Percentiles rank a stretch among this genome's conserved stretches.
Conservation (phyloP, 2,113 vertebrate species). For the Tapirus terrestris region DNA sequence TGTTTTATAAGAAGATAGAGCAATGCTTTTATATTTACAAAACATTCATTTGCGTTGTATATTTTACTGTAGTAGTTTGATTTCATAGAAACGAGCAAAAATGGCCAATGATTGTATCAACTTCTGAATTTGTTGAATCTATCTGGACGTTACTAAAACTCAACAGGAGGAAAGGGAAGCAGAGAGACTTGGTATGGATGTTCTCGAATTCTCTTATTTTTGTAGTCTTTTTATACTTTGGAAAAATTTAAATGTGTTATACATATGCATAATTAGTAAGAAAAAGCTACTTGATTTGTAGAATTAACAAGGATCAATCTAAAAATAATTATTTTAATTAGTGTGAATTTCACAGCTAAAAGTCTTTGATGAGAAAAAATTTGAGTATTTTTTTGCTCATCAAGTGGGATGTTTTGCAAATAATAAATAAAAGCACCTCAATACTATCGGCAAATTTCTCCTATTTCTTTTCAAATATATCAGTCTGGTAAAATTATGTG, state of each 20-base stretch:
- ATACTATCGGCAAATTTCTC: not conserved
- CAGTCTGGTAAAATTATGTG: not conserved
- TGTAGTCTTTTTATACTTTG: not conserved
- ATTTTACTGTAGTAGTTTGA: not conserved
- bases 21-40: not conserved
- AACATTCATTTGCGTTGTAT: not conserved
- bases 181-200: not conserved
- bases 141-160: not conserved
- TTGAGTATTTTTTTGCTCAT: not conserved
- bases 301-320: not conserved
- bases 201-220: not conserved
- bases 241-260: not conserved
- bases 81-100: not conserved
- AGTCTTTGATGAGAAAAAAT: not conserved
- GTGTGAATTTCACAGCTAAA: constrained; percentile 5
- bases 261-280: not conserved
- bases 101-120: too few species aligned
- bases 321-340: constrained; percentile 26
- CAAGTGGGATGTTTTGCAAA: constrained; percentile 12
- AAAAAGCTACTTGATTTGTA: not conserved
- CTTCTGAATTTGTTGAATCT: not conserved
- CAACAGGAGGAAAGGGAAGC: not conserved
- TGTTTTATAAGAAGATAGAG: not conserved
- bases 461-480: not conserved
- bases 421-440: not conserved